phyloP scores from a whole-genome alignment of 35 echinoderm and acorn worm genomes.

The Holothuria glaberrima region DNA sequence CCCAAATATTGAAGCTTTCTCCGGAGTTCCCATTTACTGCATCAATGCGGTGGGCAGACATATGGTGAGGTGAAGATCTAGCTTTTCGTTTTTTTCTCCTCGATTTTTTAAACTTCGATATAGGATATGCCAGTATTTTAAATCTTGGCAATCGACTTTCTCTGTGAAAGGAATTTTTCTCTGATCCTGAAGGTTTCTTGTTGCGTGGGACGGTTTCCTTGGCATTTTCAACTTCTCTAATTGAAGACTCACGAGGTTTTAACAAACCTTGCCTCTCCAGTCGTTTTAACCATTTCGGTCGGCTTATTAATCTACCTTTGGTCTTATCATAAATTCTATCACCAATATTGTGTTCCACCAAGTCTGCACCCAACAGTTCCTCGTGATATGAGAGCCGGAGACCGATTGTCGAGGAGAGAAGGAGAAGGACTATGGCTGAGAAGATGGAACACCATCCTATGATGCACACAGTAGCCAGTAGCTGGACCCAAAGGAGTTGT shows the following conservation, averaged over 20 bases:
- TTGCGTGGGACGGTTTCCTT: not conserved
- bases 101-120: not conserved
- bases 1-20: not conserved
- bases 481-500: slow-evolving; percentile 62
- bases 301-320: slow-evolving; percentile 35
- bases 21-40: not conserved
- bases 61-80: no score
- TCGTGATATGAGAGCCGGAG: slow-evolving; percentile 71
- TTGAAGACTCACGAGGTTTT: not conserved
- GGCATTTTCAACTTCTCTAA: slow-evolving; percentile 21
- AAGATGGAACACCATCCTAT: slow-evolving; percentile 61
- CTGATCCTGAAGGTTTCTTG: not conserved
- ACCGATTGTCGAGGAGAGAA: slow-evolving; percentile 64
- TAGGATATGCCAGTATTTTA: not conserved
- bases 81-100: not conserved
- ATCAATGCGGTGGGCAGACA: no score
- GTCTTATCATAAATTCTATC: slow-evolving; percentile 70
- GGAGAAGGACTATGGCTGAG: slow-evolving; percentile 41
- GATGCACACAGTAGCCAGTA: slow-evolving; percentile 56
- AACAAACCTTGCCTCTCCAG: not conserved
- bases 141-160: not conserved
- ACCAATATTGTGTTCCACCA: slow-evolving; percentile 86
- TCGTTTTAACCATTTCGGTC: slow-evolving; percentile 16
- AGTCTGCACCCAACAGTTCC: slow-evolving; percentile 73
- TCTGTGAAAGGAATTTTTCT: not conserved